Evolutionary conservation across 1,140 invertebrate species (phyloP).

Genomic region (Drosophila jambulina): DNA sequence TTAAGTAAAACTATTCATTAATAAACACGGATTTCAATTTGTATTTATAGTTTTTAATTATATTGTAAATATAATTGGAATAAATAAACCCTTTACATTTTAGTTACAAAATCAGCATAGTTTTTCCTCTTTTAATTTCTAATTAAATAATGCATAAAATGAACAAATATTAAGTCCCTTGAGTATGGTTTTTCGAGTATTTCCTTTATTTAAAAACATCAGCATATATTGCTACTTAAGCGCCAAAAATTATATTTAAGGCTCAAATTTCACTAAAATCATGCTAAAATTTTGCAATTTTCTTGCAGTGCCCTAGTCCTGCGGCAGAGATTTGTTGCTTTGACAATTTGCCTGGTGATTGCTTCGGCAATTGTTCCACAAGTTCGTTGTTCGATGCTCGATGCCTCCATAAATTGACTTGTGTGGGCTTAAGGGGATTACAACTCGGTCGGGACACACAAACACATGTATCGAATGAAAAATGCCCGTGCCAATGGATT

Average conservation of each 20-base stretch:
- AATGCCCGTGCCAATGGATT: slow-evolving; percentile 29
- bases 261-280: not conserved
- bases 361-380: slow-evolving; percentile 42
- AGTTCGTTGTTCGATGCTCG: slow-evolving; percentile 25
- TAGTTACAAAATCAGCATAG: no score
- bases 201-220: not conserved
- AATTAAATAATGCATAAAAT: no score
- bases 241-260: no score
- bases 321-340: slow-evolving; percentile 27
- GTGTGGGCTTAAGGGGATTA: slow-evolving; percentile 48
- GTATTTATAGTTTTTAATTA: no score
- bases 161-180: not conserved
- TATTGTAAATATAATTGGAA: no score
- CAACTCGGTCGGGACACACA: not conserved
- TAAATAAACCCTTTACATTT: not conserved
- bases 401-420: slow-evolving; percentile 45
- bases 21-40: no score
- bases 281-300: not conserved
- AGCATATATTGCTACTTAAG: no score
- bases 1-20: no score
- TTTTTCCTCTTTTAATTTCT: no score
- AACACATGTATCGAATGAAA: slow-evolving; percentile 26
- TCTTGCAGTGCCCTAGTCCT: slow-evolving; percentile 15
- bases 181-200: not conserved
- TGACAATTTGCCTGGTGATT: slow-evolving; percentile 51